Percentiles rank a stretch among this genome's conserved stretches.
Conservation (phyloP, 2,888 invertebrate genomes). For the Agelastica alni region DNA sequence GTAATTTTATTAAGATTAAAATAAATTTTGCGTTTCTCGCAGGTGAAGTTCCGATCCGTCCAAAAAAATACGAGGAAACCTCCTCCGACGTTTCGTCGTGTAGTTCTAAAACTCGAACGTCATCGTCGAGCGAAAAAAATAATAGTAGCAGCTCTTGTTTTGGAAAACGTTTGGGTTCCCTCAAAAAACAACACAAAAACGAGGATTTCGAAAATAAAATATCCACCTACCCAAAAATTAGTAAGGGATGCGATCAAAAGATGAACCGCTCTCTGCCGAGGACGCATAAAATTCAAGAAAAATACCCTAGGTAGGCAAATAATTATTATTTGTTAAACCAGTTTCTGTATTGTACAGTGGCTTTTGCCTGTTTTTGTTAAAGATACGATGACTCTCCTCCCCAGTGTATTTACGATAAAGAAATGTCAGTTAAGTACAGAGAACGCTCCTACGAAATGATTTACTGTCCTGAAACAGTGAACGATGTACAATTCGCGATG, state of each 20-base stretch:
- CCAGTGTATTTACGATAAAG: constrained; percentile 10
- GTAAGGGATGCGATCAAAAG: constrained; percentile 45
- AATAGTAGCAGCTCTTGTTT: constrained; percentile 52
- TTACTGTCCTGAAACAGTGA: constrained; percentile 52
- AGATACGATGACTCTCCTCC: constrained; percentile 10
- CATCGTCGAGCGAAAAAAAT: constrained; percentile 41
- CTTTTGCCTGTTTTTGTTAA: background rate
- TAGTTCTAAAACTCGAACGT: constrained; percentile 36
- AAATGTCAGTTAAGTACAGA: constrained; percentile 13
- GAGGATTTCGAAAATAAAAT: constrained; percentile 43
- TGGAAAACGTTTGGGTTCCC: constrained; percentile 52
- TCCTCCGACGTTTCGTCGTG: constrained; percentile 29
- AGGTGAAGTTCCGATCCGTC: constrained; percentile 52
- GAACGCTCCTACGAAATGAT: constrained; percentile 53
- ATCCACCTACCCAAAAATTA: constrained; percentile 50
- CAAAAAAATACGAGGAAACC: constrained; percentile 39
- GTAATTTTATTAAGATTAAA: too few species aligned
- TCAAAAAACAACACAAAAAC: constrained; percentile 46
- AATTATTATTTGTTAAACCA: too few species aligned
- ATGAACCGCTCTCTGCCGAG: constrained; percentile 52
- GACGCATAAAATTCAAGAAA: constrained; percentile 47
- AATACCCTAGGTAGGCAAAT: constrained; percentile 4
- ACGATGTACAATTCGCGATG: constrained; percentile 53
- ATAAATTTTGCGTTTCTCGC: too few species aligned
- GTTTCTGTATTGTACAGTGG: background rate